Evolutionary conservation across 2,113 vertebrate species (phyloP), one percentile per base, ranked within the genome.

Genomic region (Cathartes aura): DNA sequence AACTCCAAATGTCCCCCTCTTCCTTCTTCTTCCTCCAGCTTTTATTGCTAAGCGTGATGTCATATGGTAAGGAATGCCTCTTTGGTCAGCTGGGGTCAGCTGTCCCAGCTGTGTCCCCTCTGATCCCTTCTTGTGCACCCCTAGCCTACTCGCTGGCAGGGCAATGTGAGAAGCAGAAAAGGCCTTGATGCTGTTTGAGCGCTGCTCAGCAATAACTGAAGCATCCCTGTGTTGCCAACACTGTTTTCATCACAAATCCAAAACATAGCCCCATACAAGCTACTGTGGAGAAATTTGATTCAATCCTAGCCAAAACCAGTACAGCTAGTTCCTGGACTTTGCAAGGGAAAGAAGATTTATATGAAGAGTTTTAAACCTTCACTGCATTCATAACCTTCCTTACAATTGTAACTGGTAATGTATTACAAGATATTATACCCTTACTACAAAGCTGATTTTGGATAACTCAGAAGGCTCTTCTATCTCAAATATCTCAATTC

Each of bases 81-180:
- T 75, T 23, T 34, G 58, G 42, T 30, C 20, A 11, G 7, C 5
- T 38, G 26, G 11, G 21, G 19, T 67, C 47, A 62, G 26, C 36
- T 67, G 36, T 67, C 12, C 10, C 3, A 5, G 23, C 27, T 71
- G 6, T 45, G 40, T 40, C 29, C 23, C 17, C 29, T 84, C 45
- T 58, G 60, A 29, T 59, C 13, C 36, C 8, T 75, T 40, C 62
- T 50, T 42, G 40, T 72, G 42, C 40, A 12, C 4, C 2, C 15
- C 4, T 24, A 55, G 79, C 36, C 45, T 20, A 0, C 1, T 11
- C 18, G 2, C 40, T 66, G 62, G 15, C 2, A 2, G 20, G 45
- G 55, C 21, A 1, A 8, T 3, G n/a, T 71, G 55, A 81, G 56
- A n/a, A 32, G 32, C 36, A 82, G 36, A 42, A 78, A 40, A 45